phyloP scores from a whole-genome alignment of 1,140 invertebrate genomes.

The Papilio polyxenes region DNA sequence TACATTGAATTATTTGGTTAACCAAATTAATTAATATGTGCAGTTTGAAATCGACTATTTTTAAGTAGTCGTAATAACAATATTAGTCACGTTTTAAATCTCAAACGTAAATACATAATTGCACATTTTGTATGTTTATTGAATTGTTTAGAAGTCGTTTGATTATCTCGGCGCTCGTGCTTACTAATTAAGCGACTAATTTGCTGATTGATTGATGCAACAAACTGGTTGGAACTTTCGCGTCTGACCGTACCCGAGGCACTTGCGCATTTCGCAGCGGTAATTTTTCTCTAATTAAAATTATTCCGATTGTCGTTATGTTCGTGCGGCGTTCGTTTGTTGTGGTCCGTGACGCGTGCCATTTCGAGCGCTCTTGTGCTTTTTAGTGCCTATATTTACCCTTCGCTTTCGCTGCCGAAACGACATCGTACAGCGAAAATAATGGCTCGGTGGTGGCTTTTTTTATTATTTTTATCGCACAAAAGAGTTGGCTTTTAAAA shows the following conservation, averaged over 20 bases:
- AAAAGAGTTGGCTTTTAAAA: constrained; percentile 50
- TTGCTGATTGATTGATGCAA: constrained; percentile 29
- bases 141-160: not conserved
- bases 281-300: constrained; percentile 80
- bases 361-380: constrained; percentile 73
- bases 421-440: constrained; percentile 52
- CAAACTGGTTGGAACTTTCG: constrained; percentile 32
- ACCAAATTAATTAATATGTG: not conserved
- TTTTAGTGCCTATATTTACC: constrained; percentile 76
- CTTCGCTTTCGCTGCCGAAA: constrained; percentile 57
- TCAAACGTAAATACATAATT: not conserved
- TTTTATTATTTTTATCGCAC: constrained; percentile 45
- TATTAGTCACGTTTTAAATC: not conserved
- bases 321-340: constrained; percentile 66
- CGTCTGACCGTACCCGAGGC: constrained; percentile 53
- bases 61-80: not conserved
- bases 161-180: not conserved
- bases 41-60: not conserved
- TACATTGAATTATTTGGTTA: not conserved
- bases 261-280: constrained; percentile 69
- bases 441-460: constrained; percentile 62
- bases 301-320: constrained; percentile 76
- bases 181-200: constrained; percentile 25
- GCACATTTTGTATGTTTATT: not conserved
- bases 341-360: constrained; percentile 75